Conservation (phyloP, 2,113 vertebrate genomes). For the Mesitornis unicolor region DNA sequence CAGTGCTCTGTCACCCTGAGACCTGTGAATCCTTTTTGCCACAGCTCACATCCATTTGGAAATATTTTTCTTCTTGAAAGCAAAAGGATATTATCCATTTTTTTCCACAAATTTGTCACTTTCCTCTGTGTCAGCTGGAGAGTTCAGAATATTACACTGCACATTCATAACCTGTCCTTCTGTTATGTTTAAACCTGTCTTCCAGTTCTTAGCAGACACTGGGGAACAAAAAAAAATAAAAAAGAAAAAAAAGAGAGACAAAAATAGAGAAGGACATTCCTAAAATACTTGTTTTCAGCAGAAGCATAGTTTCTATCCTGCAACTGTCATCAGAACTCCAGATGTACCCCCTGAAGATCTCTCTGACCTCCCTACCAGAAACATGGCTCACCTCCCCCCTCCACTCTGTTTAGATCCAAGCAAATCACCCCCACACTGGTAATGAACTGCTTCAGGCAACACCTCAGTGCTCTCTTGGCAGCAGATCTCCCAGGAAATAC, state of each 20-base stretch:
- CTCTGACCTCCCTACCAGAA: background rate
- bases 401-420: background rate
- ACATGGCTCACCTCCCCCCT: rapidly evolving
- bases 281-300: background rate
- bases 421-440: background rate
- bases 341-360: background rate
- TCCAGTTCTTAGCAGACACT: conserved; percentile 83
- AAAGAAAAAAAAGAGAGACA: background rate
- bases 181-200: conserved; percentile 86
- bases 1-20: too few relatives aligned
- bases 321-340: background rate
- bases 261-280: background rate
- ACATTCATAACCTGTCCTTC: conserved; percentile 78
- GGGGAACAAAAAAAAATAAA: background rate
- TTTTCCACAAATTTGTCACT: conserved; percentile 79
- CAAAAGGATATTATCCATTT: conserved; percentile 84
- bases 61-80: background rate
- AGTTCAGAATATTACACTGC: conserved; percentile 78
- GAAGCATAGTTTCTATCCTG: background rate
- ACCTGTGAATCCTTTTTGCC: background rate
- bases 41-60: background rate
- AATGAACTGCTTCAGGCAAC: background rate
- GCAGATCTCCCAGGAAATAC: background rate
- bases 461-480: background rate
- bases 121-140: conserved; percentile 78